Percentiles rank a stretch among this genome's conserved stretches.
Evolutionary conservation across 2,797 vertebrate species (phyloP).

Genomic region (Mus caroli): DNA sequence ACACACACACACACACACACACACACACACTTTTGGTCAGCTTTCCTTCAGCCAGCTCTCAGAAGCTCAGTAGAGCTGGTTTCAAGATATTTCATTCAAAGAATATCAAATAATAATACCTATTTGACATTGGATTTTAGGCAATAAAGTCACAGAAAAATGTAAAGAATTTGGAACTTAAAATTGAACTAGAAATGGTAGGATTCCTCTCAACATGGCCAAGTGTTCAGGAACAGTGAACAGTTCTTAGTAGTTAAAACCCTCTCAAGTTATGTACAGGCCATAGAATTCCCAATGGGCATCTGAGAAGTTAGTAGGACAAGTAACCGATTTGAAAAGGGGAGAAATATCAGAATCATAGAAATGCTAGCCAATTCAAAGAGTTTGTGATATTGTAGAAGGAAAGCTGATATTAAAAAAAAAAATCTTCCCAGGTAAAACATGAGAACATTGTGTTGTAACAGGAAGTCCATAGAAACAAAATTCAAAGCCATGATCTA

Average conservation of each 20-base stretch:
- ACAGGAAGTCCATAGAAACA: not conserved
- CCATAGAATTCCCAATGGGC: not conserved
- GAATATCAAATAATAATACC: slow-evolving; percentile 12
- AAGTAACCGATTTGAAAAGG: not conserved
- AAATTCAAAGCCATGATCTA: slow-evolving; percentile 11
- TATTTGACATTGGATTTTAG: not conserved
- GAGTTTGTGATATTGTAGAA: not conserved
- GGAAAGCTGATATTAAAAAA: not conserved
- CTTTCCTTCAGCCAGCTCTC: not conserved
- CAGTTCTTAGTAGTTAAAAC: not conserved
- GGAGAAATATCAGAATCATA: not conserved
- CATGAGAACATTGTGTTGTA: not conserved
- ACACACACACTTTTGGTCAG: not conserved
- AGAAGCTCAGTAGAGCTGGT: not conserved
- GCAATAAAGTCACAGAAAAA: slow-evolving; percentile 28
- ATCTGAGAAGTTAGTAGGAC: not conserved
- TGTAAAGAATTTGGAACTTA: not conserved
- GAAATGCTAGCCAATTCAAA: not conserved
- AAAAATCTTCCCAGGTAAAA: slow-evolving; percentile 8
- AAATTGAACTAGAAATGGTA: not conserved
- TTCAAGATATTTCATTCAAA: slow-evolving; percentile 32
- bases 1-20: not conserved
- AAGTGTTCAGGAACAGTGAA: not conserved
- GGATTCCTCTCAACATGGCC: not conserved
- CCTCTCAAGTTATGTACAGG: not conserved